Evolutionary conservation across 1,140 invertebrate genomes (phyloP).

Genomic region (Drosophila aff.): DNA sequence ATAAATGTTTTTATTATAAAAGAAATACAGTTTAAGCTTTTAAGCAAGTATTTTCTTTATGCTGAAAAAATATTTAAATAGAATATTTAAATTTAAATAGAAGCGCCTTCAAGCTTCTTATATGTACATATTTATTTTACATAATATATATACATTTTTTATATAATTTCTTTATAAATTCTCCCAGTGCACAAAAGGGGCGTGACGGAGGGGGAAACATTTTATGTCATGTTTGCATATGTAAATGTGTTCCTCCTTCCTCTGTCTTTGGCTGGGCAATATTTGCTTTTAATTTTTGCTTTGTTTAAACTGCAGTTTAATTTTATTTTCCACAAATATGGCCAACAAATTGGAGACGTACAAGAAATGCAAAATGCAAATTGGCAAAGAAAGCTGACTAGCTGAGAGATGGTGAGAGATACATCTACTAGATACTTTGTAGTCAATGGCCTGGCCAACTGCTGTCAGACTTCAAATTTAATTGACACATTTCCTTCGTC

Average conservation of each 20-base stretch:
- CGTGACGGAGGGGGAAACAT: slow-evolving; percentile 39
- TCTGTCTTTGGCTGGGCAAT: slow-evolving; percentile 59
- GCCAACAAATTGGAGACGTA: slow-evolving; percentile 72
- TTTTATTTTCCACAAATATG: slow-evolving; percentile 83
- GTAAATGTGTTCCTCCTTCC: slow-evolving; percentile 63
- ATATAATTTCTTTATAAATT: neutral
- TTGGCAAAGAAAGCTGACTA: slow-evolving; percentile 21
- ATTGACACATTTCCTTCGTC: slow-evolving; percentile 76
- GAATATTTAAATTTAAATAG: too few species aligned
- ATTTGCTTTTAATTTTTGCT: slow-evolving; percentile 84
- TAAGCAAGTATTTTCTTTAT: too few species aligned
- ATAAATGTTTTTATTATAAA: too few species aligned
- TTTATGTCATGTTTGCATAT: slow-evolving; percentile 83
- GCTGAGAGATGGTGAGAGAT: slow-evolving; percentile 16
- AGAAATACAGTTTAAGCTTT: too few species aligned
- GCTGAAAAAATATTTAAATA: too few species aligned
- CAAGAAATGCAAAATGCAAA: slow-evolving; percentile 65
- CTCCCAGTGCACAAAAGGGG: slow-evolving; percentile 3
- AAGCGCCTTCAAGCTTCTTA: too few species aligned
- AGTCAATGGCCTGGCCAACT: slow-evolving; percentile 54
- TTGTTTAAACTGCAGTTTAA: slow-evolving; percentile 84
- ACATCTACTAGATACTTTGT: slow-evolving; percentile 38
- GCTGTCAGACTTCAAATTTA: slow-evolving; percentile 78
- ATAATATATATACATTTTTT: neutral
- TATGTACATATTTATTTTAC: neutral